Percentiles rank a stretch among this genome's conserved stretches.
phyloP scores from a whole-genome alignment of 1,140 invertebrate genomes.

The Drosophila prosaltans region DNA sequence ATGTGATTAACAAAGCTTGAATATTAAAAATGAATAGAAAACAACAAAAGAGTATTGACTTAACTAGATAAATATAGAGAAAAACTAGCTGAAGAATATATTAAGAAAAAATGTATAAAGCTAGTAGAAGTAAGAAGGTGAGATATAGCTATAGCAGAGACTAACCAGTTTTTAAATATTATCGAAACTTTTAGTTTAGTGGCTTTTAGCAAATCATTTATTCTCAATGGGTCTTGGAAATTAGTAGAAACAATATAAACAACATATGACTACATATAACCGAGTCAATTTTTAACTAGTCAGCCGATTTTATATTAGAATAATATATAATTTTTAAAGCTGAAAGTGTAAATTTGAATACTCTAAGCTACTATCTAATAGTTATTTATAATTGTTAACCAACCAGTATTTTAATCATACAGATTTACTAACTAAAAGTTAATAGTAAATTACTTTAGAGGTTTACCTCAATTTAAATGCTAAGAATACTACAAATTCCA shows the following conservation, averaged over 20 bases:
- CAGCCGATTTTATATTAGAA: too few relatives aligned
- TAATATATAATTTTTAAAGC: too few relatives aligned
- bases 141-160: conserved; percentile 12
- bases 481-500: neutral
- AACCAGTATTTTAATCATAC: conserved; percentile 23
- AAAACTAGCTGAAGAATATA: conserved; percentile 44
- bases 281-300: too few relatives aligned
- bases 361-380: too few relatives aligned
- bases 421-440: neutral
- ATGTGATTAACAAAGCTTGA: conserved; percentile 53
- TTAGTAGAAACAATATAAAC: neutral
- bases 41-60: conserved; percentile 33
- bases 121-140: conserved; percentile 40
- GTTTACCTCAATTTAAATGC: neutral
- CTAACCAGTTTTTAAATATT: conserved; percentile 43
- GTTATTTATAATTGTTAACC: neutral
- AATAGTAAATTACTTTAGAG: neutral
- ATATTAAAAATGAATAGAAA: conserved; percentile 34
- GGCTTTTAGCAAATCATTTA: too few relatives aligned
- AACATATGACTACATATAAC: neutral
- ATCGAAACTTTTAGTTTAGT: too few relatives aligned
- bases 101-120: conserved; percentile 34
- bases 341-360: too few relatives aligned
- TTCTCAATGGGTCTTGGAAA: neutral
- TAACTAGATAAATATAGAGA: conserved; percentile 54